Evolutionary conservation across 2,888 invertebrate genomes (phyloP).

Genomic region (Stenotaenia linearis): DNA sequence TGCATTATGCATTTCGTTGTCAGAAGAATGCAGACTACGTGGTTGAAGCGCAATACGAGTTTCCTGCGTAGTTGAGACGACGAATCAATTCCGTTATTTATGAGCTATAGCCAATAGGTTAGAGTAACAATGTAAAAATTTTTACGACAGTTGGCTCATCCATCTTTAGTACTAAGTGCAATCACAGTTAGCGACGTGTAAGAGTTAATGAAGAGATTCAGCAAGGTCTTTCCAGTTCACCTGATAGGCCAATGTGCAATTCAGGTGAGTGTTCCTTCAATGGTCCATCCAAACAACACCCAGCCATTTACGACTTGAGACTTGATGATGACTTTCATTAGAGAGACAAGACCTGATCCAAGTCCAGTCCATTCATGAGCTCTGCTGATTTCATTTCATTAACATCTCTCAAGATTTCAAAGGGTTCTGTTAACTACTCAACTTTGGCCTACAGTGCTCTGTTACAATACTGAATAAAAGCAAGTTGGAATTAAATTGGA

Average conservation of each 20-base stretch:
- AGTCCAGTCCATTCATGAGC: conserved; percentile 10
- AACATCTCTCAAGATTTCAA: background rate
- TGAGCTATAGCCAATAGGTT: background rate
- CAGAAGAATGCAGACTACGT: background rate
- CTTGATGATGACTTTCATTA: conserved; percentile 24
- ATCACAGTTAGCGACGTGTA: background rate
- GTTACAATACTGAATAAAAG: too few species aligned
- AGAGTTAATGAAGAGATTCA: conserved; percentile 23
- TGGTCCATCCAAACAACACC: conserved; percentile 21
- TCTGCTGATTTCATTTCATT: background rate
- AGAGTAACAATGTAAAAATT: background rate
- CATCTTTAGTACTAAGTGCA: conserved; percentile 6
- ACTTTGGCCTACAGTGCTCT: background rate
- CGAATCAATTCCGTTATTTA: background rate
- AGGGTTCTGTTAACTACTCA: background rate
- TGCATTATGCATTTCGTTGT: background rate
- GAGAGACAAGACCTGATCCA: background rate
- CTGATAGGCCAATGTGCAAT: conserved; percentile 15
- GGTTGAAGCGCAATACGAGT: background rate
- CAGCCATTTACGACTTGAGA: conserved; percentile 7
- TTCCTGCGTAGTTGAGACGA: background rate
- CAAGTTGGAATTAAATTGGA: too few species aligned
- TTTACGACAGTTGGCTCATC: background rate
- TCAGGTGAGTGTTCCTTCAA: conserved; percentile 21
- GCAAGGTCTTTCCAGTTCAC: conserved; percentile 11